Conservation (phyloP, 2,797 vertebrate genomes). For the Cephalopachus bancanus region DNA sequence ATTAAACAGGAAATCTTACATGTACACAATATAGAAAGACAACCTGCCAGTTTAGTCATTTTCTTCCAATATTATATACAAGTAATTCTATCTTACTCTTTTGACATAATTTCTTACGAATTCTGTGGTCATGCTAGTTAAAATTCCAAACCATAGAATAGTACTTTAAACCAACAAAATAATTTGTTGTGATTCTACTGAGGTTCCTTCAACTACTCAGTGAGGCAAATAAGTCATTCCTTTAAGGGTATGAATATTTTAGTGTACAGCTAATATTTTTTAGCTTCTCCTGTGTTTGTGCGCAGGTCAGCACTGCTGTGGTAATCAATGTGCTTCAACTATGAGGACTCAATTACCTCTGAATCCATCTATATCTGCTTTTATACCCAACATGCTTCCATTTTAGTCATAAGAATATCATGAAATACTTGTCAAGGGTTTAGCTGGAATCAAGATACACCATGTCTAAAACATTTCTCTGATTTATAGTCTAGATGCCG, state of each 20-base stretch:
- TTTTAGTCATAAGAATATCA: background rate
- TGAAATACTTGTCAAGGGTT: background rate
- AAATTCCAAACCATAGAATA: background rate
- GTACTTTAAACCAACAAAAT: background rate
- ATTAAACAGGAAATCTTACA: constrained; percentile 41
- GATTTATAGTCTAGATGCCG: constrained; percentile 4
- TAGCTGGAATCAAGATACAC: constrained; percentile 25
- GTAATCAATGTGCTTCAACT: background rate
- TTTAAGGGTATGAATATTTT: background rate
- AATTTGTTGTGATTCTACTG: background rate
- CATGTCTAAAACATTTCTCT: background rate
- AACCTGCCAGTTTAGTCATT: background rate
- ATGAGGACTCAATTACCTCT: background rate
- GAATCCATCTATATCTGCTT: background rate
- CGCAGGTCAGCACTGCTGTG: background rate
- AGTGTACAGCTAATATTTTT: background rate
- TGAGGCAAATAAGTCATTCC: background rate
- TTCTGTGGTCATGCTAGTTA: constrained; percentile 37
- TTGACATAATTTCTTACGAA: constrained; percentile 27
- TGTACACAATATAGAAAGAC: constrained; percentile 28
- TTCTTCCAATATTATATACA: background rate
- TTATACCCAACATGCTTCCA: background rate
- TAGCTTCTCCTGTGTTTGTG: background rate
- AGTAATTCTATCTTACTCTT: constrained; percentile 13
- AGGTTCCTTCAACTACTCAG: background rate